Conservation (phyloP, 2,888 invertebrate species). For the Athetis lepigone region DNA sequence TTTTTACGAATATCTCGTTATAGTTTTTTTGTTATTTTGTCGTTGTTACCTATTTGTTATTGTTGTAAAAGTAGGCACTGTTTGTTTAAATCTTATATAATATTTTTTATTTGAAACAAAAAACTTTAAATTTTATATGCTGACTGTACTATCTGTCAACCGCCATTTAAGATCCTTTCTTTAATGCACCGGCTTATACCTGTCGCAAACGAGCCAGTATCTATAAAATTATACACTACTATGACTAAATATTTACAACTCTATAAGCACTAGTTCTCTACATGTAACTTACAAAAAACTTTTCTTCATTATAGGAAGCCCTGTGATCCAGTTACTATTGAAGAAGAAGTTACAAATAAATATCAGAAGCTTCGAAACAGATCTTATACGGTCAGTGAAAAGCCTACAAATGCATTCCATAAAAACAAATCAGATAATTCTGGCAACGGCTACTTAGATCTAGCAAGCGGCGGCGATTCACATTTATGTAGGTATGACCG, state of each 20-base stretch:
- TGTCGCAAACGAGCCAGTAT: not conserved
- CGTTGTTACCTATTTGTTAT: no score
- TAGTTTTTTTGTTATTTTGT: no score
- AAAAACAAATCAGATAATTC: slow-evolving; percentile 81
- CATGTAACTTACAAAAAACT: not conserved
- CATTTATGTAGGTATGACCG: slow-evolving; percentile 90
- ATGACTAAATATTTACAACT: not conserved
- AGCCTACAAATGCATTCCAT: slow-evolving; percentile 83
- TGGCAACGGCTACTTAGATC: slow-evolving; percentile 91
- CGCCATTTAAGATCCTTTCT: no score
- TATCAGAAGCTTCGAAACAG: slow-evolving; percentile 86
- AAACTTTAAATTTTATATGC: no score
- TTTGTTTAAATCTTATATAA: no score
- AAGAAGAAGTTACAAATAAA: slow-evolving; percentile 82
- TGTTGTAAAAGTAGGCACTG: no score
- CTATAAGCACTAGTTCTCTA: not conserved
- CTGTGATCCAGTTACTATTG: slow-evolving; percentile 80
- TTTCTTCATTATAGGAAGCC: slow-evolving; percentile 89
- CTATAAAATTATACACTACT: not conserved
- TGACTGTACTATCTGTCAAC: no score
- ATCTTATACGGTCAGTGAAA: slow-evolving; percentile 89
- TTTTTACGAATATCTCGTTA: no score
- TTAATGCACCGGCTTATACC: no score
- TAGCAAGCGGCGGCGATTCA: slow-evolving; percentile 91
- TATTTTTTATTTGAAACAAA: no score